Base-by-base conservation (phyloP, 2,797 vertebrate genomes). In the Poeciliopsis turneri region DNA sequence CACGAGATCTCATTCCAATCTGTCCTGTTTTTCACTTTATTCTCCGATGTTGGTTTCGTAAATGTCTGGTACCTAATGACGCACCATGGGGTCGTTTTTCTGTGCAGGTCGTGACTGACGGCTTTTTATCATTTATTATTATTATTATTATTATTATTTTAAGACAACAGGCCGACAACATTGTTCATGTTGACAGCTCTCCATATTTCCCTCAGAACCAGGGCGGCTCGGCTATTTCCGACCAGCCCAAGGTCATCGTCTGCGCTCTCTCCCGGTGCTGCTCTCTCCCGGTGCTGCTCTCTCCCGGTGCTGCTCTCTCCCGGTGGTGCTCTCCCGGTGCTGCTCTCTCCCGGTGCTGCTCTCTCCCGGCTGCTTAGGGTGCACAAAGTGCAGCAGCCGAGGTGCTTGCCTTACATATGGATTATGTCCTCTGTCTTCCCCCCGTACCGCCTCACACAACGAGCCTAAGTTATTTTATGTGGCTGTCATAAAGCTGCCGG, bases 151-250 rank as follows among this genome's bases (percentile, higher is more conserved):
- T 41, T 41, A 41, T 93, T 92, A 91, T 92, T 90, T 87, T 84
- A 70, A 87, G 80, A 90, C 90, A 92, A 90, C 80, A 86, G 72
- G 80, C 72, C 76, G 20, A 81, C 86, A 78, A 86, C 90, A 94
- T 95, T 84, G 71, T 79, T 94, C 92, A 93, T 91, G 84, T 90
- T 94, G 91, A 93, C 92, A 92, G 86, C 80, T 72, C 87, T 92
- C 90, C 81, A 89, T 88, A 88, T 88, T 93, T 61, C 90, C 84
- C 89, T 87, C 83, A 69, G 80, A 16, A 75, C 87, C 90, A 82
- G 53, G 70, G 89, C 72, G 89, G 78, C 76, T 78, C 28, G 25
- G 81, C 76, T 76, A 74, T 84, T 90, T 86, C 82, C 89, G 79
- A 75, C 74, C 64, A 55, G 72, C 86, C 88, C 90, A 92, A 93